Evolutionary conservation across 2,797 vertebrate genomes (phyloP).

Genomic region (Rhinella marina): DNA sequence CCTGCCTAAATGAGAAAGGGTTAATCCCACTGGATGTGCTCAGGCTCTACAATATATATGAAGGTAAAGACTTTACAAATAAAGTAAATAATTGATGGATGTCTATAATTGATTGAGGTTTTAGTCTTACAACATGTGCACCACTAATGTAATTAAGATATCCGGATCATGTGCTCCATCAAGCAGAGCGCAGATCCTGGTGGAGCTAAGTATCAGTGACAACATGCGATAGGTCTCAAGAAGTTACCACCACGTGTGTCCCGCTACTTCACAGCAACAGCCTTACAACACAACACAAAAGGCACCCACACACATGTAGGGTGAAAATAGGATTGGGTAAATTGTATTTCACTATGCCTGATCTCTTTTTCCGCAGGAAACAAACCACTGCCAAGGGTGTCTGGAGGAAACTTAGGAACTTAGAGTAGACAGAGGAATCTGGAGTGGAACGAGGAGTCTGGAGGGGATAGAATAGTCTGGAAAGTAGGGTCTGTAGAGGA

Average conservation of each 20-base stretch:
- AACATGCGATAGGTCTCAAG: background rate
- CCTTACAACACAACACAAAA: too few species aligned
- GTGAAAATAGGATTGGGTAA: too few species aligned
- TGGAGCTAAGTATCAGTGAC: background rate
- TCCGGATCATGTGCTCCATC: slow-evolving; percentile 32
- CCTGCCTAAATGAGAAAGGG: background rate
- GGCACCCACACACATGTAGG: too few species aligned
- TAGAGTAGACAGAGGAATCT: too few species aligned
- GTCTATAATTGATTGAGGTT: slow-evolving; percentile 63
- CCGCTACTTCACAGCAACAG: too few species aligned
- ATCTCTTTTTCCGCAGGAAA: too few species aligned
- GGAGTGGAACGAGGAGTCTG: too few species aligned
- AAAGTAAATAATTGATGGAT: slow-evolving; percentile 58
- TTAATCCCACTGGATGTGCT: background rate
- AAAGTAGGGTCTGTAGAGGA: too few species aligned
- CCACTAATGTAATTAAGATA: slow-evolving; percentile 67
- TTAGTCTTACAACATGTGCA: slow-evolving; percentile 62
- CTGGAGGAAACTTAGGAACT: too few species aligned
- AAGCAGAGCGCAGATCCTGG: background rate
- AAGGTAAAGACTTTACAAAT: slow-evolving; percentile 5
- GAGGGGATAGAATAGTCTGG: too few species aligned
- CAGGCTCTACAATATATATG: slow-evolving; percentile 30
- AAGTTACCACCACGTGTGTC: background rate
- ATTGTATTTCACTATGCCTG: too few species aligned
- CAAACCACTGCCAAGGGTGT: too few species aligned